Base-by-base conservation (phyloP, 2,113 vertebrate genomes). In the Gnathonemus echidnorhynchus region DNA sequence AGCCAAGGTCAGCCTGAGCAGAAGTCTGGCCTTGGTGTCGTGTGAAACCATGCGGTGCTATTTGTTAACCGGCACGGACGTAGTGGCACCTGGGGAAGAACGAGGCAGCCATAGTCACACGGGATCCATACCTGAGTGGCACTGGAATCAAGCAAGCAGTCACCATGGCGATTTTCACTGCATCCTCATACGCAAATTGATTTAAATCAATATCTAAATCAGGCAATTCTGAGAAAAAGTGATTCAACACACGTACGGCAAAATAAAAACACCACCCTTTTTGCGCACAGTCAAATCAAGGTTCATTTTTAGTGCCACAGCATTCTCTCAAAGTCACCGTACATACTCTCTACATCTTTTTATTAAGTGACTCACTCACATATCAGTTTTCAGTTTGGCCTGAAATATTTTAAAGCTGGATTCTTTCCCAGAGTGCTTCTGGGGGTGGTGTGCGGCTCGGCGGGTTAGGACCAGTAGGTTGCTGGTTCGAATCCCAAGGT, bases 331-430 rank as follows among this genome's bases (percentile, higher is more conserved):
- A 46, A 46, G 45, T 86, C 84, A 86, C 46, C 31, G 84, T 50
- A 86, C 24, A 86, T 27, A 48, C 48, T 35, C 74, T 80, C 35
- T 80, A 7, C 74, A 80, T 80, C 6, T 2, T 42, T 77, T 39
- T 77, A 42, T 27, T 86, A 86, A 50, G n/a, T 50, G 24, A 50
- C 42, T 49, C 45, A 49, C 48, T 86, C 84, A 13, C 17, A n/a
- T 86, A 49, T 86, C 48, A 49, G 84, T 86, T 86, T 50, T 27
- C 46, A 48, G 48, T 19, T 21, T 13, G 48, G 48, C 48, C 84
- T 2, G 48, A 86, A 86, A 86, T 50, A 27, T 86, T 86, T 86
- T 86, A 86, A 84, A 84, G 80, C 58, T 66, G 58, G 58, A 66
- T 46, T 42, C 83, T 85, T 48, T 84, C 35, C 39, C 62, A 31